Evolutionary conservation across 2,797 vertebrate genomes (phyloP).

Genomic region (Pipistrellus pygmaeus): DNA sequence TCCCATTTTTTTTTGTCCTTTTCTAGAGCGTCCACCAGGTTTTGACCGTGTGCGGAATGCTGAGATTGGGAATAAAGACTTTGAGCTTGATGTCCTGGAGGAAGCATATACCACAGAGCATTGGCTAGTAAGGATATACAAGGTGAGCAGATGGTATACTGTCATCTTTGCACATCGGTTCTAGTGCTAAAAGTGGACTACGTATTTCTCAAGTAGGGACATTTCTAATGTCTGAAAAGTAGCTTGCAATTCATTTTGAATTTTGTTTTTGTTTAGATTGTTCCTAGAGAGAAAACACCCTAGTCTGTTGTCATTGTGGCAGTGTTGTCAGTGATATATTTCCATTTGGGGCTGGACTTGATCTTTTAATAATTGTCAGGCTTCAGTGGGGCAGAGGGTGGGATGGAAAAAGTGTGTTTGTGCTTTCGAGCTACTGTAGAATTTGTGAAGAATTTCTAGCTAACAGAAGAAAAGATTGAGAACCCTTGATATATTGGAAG

Average conservation of each 20-base stretch:
- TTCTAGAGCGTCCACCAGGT: conserved; percentile 96
- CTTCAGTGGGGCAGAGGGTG: background rate
- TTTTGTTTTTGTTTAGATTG: conserved; percentile 40
- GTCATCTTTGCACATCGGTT: background rate
- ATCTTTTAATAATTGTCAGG: background rate
- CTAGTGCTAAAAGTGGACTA: background rate
- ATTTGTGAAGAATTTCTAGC: conserved; percentile 35
- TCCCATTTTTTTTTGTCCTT: background rate
- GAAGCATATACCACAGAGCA: conserved; percentile 99
- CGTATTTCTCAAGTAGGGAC: background rate
- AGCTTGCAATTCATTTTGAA: background rate
- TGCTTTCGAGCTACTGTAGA: conserved; percentile 41
- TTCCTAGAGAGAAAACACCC: background rate
- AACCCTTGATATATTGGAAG: background rate
- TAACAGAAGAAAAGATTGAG: conserved; percentile 29
- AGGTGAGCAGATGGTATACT: conserved; percentile 87
- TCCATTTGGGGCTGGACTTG: background rate
- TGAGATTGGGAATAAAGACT: conserved; percentile 99
- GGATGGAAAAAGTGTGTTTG: background rate
- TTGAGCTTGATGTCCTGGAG: conserved; percentile 98
- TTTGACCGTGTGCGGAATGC: conserved; percentile 98
- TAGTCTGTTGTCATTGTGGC: conserved; percentile 4
- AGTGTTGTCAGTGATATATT: conserved; percentile 14
- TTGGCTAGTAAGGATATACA: conserved; percentile 99
- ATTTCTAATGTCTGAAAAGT: conserved; percentile 38